These are phyloP conservation scores for Sebastes kiyomatsui DNA, from an alignment of 2,797 vertebrate genomes.

Conservation along the genomic window DNA sequence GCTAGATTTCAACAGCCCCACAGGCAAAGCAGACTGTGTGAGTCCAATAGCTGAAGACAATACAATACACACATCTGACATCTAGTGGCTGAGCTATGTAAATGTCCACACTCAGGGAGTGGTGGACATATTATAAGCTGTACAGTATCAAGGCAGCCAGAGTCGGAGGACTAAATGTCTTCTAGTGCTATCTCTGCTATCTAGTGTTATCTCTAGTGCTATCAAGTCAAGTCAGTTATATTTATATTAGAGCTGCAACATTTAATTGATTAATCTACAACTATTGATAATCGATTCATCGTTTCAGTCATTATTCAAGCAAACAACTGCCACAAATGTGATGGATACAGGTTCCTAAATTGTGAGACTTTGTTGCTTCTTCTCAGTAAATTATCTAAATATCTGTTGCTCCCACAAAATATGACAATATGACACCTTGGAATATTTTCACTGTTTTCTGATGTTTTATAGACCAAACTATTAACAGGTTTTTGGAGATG, in stretches of 20 bases:
- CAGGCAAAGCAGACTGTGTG: not conserved
- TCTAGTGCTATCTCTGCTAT: not conserved
- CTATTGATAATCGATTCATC: not conserved
- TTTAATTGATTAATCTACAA: not conserved
- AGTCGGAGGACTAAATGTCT: not conserved
- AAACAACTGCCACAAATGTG: not conserved
- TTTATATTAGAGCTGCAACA: not conserved
- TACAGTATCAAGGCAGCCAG: not conserved
- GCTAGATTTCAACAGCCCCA: constrained; percentile 22
- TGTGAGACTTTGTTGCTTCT: not conserved
- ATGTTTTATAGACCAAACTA: not conserved
- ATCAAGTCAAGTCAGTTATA: not conserved
- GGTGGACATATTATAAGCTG: not conserved
- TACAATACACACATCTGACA: constrained; percentile 66
- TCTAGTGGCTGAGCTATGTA: constrained; percentile 60
- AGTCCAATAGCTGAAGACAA: not conserved
- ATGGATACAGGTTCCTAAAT: not conserved
- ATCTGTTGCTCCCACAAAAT: not conserved
- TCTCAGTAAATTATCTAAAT: not conserved
- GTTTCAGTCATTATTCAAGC: not conserved
- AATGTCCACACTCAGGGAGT: not conserved
- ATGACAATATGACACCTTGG: not conserved
- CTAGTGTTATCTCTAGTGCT: not conserved
- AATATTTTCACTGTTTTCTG: not conserved
- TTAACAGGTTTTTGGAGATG: not conserved